A percentile compares a stretch with the other conserved stretches of the same genome.
Evolutionary conservation across 2,797 vertebrate genomes (phyloP).

Genomic region (Antrozous pallidus): DNA sequence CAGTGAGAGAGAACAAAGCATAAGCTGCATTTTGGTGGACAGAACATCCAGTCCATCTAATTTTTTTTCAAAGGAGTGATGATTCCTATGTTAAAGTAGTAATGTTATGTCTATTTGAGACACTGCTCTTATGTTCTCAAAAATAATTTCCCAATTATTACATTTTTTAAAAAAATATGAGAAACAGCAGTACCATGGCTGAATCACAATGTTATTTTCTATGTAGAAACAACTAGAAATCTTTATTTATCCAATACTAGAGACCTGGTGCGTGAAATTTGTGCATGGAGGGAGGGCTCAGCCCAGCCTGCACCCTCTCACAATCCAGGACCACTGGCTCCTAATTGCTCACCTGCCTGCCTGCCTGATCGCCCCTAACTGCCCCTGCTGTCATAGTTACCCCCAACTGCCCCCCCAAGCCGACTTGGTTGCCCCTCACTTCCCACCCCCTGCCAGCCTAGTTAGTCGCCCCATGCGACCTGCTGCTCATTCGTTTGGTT

Average conservation of each 20-base stretch:
- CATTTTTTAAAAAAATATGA: not conserved
- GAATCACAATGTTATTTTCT: not conserved
- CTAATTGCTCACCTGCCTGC: too few species aligned
- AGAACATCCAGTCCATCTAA: not conserved
- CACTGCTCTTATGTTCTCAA: not conserved
- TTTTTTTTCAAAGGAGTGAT: not conserved
- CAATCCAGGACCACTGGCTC: too few species aligned
- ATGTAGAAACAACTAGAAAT: not conserved
- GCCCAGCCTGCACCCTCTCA: fast-evolving
- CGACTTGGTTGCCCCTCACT: too few species aligned
- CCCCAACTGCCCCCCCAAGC: too few species aligned
- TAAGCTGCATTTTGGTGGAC: not conserved
- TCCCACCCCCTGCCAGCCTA: too few species aligned
- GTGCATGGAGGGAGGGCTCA: too few species aligned
- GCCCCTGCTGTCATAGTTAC: too few species aligned
- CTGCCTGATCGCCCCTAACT: too few species aligned
- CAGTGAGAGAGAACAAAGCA: not conserved
- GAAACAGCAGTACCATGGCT: not conserved
- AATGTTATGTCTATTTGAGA: not conserved
- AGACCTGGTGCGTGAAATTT: too few species aligned
- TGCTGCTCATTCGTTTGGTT: too few species aligned
- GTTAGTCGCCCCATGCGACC: too few species aligned
- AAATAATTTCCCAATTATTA: constrained; percentile 24
- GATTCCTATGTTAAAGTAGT: not conserved
- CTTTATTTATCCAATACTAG: not conserved